phyloP scores from a whole-genome alignment of 2,797 vertebrate genomes.

The Sebastes alutus region DNA sequence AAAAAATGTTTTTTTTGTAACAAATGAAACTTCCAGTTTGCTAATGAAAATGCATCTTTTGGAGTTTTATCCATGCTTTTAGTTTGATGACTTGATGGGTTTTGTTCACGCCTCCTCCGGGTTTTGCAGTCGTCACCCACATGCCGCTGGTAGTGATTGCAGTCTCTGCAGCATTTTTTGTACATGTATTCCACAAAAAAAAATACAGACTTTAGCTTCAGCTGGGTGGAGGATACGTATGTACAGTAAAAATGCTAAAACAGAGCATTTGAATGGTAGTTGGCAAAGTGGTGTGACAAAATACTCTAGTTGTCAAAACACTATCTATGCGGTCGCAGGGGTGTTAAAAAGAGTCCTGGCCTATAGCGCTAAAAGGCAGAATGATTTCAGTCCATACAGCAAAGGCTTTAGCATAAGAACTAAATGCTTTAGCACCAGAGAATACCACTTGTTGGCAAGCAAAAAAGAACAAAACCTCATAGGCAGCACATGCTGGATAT shows the following conservation, averaged over 20 bases:
- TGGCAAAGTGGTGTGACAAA: constrained; percentile 9
- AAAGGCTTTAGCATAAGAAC: constrained; percentile 21
- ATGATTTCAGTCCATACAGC: constrained; percentile 24
- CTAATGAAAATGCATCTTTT: constrained; percentile 17
- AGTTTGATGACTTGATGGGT: background rate
- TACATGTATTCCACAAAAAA: constrained; percentile 37
- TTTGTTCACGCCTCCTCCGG: constrained; percentile 20
- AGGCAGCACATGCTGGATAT: constrained; percentile 33
- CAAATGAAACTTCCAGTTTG: constrained; percentile 25
- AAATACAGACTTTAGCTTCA: constrained; percentile 74
- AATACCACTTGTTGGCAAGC: constrained; percentile 70
- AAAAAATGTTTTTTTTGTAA: background rate
- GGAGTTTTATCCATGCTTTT: constrained; percentile 31
- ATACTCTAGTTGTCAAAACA: constrained; percentile 14
- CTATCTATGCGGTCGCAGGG: background rate
- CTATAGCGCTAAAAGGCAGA: constrained; percentile 38
- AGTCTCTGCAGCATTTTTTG: constrained; percentile 41
- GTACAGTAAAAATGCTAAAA: constrained; percentile 47
- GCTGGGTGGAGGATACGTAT: constrained; percentile 53
- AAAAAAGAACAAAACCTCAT: constrained; percentile 45
- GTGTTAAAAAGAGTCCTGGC: constrained; percentile 12
- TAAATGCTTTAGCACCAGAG: constrained; percentile 67
- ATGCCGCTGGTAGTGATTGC: constrained; percentile 10
- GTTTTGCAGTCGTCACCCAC: constrained; percentile 12
- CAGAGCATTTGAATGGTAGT: background rate